Evolutionary conservation across 2,113 vertebrate species (phyloP).

Genomic region (Anguilla rostrata): DNA sequence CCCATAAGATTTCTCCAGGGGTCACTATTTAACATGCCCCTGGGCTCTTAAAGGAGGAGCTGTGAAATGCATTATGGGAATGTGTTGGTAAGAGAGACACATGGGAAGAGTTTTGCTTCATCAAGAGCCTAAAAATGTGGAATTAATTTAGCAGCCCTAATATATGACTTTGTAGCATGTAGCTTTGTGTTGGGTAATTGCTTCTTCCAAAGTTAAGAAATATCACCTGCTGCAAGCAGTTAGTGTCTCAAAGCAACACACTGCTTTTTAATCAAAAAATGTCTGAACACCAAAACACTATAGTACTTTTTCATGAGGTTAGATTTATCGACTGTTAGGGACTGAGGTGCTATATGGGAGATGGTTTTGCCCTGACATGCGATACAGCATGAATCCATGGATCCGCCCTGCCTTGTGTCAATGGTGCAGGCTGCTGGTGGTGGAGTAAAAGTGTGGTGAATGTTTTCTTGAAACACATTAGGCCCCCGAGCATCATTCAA

Average conservation of each 20-base stretch:
- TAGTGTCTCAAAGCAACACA: not conserved
- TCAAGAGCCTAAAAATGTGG: not conserved
- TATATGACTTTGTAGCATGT: not conserved
- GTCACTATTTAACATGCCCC: not conserved
- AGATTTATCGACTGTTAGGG: not conserved
- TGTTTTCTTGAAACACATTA: no score
- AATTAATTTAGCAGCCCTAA: not conserved
- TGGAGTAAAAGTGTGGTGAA: no score
- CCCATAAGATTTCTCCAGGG: not conserved
- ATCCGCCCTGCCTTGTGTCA: no score
- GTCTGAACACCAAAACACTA: no score
- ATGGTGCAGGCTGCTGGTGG: no score
- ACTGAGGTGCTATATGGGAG: no score
- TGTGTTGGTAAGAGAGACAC: not conserved
- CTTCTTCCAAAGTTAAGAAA: not conserved
- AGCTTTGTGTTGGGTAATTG: not conserved
- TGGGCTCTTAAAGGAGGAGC: not conserved
- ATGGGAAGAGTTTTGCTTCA: not conserved
- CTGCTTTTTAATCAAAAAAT: not conserved
- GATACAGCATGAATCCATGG: no score
- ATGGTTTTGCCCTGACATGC: no score
- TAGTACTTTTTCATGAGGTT: not conserved
- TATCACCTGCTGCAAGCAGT: not conserved
- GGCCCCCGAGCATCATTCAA: no score
- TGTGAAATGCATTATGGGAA: slow-evolving; percentile 6